Percentiles rank a stretch among this genome's conserved stretches.
Evolutionary conservation across 1,140 invertebrate species (phyloP).

Genomic region (Diuraphis noxia): DNA sequence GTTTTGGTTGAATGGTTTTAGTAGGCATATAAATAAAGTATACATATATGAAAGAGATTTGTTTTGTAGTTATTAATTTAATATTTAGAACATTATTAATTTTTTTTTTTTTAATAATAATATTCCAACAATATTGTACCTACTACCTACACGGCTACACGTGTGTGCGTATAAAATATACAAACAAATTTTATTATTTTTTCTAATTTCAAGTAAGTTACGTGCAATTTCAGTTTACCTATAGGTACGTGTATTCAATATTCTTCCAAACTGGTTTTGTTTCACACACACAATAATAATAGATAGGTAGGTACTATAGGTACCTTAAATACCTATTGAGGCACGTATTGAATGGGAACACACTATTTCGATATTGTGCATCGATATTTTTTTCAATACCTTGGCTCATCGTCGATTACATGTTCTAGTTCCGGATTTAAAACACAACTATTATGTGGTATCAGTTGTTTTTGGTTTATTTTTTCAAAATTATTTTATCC

Average conservation of each 20-base stretch:
- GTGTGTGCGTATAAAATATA: neutral
- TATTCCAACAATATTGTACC: too few relatives aligned
- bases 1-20: neutral
- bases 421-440: constrained; percentile 29
- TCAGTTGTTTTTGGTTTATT: neutral
- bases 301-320: neutral
- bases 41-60: too few relatives aligned
- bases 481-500: neutral
- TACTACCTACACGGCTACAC: too few relatives aligned
- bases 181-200: neutral
- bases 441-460: constrained; percentile 5
- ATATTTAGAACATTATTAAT: neutral
- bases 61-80: neutral
- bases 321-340: neutral
- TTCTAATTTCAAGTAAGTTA: neutral
- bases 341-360: constrained; percentile 1
- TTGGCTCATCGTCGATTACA: constrained; percentile 13
- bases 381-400: neutral
- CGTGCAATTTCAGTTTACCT: neutral
- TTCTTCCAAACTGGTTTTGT: neutral
- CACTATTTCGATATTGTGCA: neutral
- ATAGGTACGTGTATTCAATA: neutral
- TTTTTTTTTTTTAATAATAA: too few relatives aligned
- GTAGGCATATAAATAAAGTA: neutral
- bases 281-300: neutral